Base-by-base conservation (phyloP, 2,888 invertebrate species). In the Gryllus longicercus region DNA sequence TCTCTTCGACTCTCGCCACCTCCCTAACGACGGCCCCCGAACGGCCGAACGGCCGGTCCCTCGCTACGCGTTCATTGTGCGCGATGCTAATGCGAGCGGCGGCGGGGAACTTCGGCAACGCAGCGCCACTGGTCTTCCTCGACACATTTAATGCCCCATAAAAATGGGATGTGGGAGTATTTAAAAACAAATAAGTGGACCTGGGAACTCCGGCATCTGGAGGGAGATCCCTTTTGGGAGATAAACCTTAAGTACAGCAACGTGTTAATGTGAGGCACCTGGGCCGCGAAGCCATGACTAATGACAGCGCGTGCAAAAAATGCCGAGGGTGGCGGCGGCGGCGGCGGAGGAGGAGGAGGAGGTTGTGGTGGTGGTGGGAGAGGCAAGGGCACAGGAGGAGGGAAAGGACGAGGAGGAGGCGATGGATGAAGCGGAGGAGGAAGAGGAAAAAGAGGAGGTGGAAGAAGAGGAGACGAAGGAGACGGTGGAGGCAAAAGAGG, bases 141-240 rank as follows among this genome's bases (percentile, higher is more conserved):
- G 63, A n/a, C 63, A 63, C 63, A 63, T 63, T 63, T 63, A 63
- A 63, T 63, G 63, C 63, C n/a, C 63, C 63, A 63, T 63, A 63
- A 63, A 38, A 63, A 63, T 63, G 63, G n/a, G 63, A 63, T 63
- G 63, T 63, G 63, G 63, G 63, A 63, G 63, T 63, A 63, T 63
- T 63, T 63, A 63, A 63, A 63, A 63, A 63, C 63, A 63, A 63
- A 63, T 63, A 63, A 63, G 63, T 63, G 63, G 14, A 63, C 63
- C 63, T 63, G 63, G 63, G 63, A 63, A 63, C 63, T 63, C 14
- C 63, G 14, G 63, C 63, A 63, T 63, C 63, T 63, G 63, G 16
- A 63, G 63, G 63, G n/a, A 63, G 63, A 63, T 63, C 63, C n/a
- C 63, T 18, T 14, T 63, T 14, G 63, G 14, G 63, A 63, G 63